These are phyloP conservation scores for Hydraecia micacea DNA, from an alignment of 2,888 invertebrate genomes.

Conservation along the genomic window DNA sequence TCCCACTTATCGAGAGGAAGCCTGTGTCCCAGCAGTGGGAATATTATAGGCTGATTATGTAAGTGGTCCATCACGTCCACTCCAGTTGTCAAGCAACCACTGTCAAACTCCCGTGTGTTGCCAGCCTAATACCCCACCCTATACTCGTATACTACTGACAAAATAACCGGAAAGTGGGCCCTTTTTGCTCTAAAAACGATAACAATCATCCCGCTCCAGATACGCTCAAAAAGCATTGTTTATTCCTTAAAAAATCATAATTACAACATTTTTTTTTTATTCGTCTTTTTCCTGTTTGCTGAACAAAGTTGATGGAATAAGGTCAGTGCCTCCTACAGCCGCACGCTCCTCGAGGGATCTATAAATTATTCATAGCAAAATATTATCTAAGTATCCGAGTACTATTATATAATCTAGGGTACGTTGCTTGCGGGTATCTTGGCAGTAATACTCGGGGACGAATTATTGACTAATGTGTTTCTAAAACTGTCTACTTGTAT, in stretches of 20 bases:
- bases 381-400: constrained; percentile 47
- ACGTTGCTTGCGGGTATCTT: not conserved
- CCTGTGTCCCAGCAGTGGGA: not conserved
- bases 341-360: constrained; percentile 16
- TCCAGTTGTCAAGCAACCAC: not conserved
- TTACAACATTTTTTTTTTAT: constrained; percentile 32
- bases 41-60: too few species aligned
- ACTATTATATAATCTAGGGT: constrained; percentile 24
- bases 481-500: constrained; percentile 9
- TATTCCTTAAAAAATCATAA: constrained; percentile 25
- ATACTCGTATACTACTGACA: not conserved
- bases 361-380: constrained; percentile 63
- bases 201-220: constrained; percentile 12
- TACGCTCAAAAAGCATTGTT: not conserved
- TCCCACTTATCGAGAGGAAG: too few species aligned
- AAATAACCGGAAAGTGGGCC: not conserved
- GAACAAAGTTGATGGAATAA: constrained; percentile 25
- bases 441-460: not conserved
- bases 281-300: constrained; percentile 29
- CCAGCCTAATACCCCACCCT: not conserved
- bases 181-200: constrained; percentile 1
- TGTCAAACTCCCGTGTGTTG: not conserved
- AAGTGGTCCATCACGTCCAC: not conserved
- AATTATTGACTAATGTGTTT: constrained; percentile 21
- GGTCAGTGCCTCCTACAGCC: constrained; percentile 13